Conservation (phyloP, 2,113 vertebrate genomes). For the Ondatra zibethicus region DNA sequence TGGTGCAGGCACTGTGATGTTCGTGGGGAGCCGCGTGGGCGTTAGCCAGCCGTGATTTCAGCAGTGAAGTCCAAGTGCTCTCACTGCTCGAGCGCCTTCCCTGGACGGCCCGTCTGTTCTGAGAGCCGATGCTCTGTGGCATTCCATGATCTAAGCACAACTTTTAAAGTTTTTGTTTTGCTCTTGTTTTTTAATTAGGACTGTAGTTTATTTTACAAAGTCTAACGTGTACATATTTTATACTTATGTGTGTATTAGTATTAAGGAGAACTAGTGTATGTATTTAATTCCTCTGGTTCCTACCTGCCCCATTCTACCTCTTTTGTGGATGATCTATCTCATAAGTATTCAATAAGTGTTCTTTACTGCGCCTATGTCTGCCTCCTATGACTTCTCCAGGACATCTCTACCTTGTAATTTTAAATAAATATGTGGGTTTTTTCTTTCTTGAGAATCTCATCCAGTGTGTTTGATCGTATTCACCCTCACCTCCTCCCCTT, state of each 20-base stretch:
- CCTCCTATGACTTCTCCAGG: conserved; percentile 14
- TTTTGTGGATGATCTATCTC: conserved; percentile 41
- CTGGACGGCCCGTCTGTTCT: background rate
- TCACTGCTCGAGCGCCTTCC: conserved; percentile 17
- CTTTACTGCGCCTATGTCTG: background rate
- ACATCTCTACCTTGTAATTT: background rate
- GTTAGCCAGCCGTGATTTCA: background rate
- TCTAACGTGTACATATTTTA: conserved; percentile 57
- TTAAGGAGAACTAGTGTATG: conserved; percentile 47
- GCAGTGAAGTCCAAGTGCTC: conserved; percentile 14
- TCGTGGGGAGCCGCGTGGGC: background rate
- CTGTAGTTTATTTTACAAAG: conserved; percentile 60
- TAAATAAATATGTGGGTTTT: background rate
- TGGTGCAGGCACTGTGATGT: background rate
- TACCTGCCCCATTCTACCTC: background rate
- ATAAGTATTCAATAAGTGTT: conserved; percentile 53
- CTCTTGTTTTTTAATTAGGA: background rate
- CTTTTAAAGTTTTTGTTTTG: conserved; percentile 16
- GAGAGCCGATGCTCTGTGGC: conserved; percentile 24
- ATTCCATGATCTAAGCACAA: conserved; percentile 76
- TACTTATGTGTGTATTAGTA: conserved; percentile 37
- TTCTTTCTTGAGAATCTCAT: background rate
- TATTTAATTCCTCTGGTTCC: conserved; percentile 57
- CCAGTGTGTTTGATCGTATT: background rate
- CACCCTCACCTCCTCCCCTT: background rate